Evolutionary conservation across 2,113 vertebrate species (phyloP).

Genomic region (Phainopepla nitens): DNA sequence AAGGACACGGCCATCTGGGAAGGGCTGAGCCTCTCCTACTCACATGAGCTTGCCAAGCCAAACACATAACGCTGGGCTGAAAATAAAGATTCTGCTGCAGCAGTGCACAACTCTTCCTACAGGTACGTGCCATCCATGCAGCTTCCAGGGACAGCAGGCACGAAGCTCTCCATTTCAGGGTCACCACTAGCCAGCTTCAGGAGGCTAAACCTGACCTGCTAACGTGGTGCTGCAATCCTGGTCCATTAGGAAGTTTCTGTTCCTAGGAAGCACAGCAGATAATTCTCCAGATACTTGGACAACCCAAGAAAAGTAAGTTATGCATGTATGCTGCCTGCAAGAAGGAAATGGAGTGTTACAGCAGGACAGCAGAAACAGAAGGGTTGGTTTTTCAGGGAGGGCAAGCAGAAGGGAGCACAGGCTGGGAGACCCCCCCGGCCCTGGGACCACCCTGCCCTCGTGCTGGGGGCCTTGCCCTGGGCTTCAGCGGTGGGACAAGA

Average conservation of each 20-base stretch:
- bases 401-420: background rate
- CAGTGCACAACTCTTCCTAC: background rate
- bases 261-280: background rate
- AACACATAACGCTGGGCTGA: accelerated
- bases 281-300: background rate
- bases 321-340: background rate
- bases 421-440: background rate
- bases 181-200: background rate
- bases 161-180: background rate
- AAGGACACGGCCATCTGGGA: background rate
- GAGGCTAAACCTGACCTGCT: background rate
- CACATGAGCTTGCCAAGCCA: background rate
- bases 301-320: background rate
- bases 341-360: background rate
- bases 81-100: background rate
- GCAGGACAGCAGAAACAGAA: background rate
- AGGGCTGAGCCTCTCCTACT: background rate
- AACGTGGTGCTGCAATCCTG: background rate
- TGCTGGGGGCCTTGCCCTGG: background rate
- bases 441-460: background rate
- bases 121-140: background rate
- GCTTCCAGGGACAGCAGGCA: background rate
- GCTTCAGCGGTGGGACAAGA: background rate
- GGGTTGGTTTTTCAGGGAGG: background rate
- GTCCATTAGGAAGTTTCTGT: background rate